Evolutionary conservation across 2,888 invertebrate species (phyloP).

Genomic region (Tineola bisselliella): DNA sequence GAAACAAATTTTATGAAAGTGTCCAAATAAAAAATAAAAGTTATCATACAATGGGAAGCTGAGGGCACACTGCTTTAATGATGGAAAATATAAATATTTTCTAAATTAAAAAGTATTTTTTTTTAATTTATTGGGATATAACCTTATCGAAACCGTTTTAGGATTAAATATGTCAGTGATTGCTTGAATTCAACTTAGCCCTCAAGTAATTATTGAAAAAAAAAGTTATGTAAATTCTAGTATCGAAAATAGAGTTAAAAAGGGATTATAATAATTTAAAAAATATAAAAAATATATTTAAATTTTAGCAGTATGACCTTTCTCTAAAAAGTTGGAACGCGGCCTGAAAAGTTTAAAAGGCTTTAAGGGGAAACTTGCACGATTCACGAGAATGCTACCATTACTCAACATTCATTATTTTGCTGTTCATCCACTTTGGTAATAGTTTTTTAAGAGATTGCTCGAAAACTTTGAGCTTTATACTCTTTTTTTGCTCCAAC

Average conservation of each 20-base stretch:
- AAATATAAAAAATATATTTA: not conserved
- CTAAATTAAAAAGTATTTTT: too few relatives aligned
- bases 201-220: too few relatives aligned
- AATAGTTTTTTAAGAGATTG: constrained; percentile 18
- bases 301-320: not conserved
- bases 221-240: too few relatives aligned
- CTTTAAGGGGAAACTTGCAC: not conserved
- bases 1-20: constrained; percentile 13
- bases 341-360: constrained; percentile 10
- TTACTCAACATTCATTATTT: constrained; percentile 37
- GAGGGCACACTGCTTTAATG: not conserved
- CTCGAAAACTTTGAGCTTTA: not conserved
- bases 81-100: too few relatives aligned
- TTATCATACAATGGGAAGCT: not conserved
- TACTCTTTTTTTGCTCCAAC: not conserved
- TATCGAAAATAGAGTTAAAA: too few relatives aligned
- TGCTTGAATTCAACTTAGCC: too few relatives aligned
- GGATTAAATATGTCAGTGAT: too few relatives aligned
- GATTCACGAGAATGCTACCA: constrained; percentile 20
- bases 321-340: constrained; percentile 19
- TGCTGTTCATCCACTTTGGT: constrained; percentile 25
- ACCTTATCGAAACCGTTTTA: too few relatives aligned
- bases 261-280: too few relatives aligned
- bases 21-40: constrained; percentile 10
- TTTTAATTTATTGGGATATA: too few relatives aligned